Conservation (phyloP, 1,140 invertebrate species). For the Panonychus citri region DNA sequence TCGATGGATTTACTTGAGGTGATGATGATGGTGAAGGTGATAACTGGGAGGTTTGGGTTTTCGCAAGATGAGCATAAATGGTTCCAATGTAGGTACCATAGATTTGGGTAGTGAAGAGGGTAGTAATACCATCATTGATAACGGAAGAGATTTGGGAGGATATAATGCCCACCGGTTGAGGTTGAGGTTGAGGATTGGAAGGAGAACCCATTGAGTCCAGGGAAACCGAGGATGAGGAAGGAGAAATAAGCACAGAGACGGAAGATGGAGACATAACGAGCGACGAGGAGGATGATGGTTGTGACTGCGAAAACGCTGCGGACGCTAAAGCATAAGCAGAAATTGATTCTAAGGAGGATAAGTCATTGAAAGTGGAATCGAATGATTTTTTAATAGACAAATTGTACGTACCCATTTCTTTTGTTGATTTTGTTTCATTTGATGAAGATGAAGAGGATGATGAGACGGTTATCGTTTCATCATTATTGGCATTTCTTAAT, state of each 20-base stretch:
- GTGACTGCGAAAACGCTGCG: too few species aligned
- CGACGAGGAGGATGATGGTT: too few species aligned
- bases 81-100: constrained; percentile 23
- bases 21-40: background rate
- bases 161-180: constrained; percentile 23
- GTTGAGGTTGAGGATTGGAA: constrained; percentile 28
- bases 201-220: constrained; percentile 36
- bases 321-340: too few species aligned
- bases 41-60: constrained; percentile 3
- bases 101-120: constrained; percentile 20
- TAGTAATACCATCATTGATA: constrained; percentile 20
- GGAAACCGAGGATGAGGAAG: constrained; percentile 44
- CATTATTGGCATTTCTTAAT: too few species aligned
- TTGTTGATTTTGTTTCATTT: too few species aligned
- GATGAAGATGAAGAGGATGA: too few species aligned
- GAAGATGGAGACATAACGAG: background rate
- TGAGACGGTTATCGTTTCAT: too few species aligned
- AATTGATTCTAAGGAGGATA: too few species aligned
- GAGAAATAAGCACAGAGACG: constrained; percentile 4
- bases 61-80: constrained; percentile 28
- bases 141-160: constrained; percentile 20
- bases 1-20: constrained; percentile 11
- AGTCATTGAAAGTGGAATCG: too few species aligned
- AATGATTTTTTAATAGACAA: too few species aligned
- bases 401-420: too few species aligned